phyloP scores from a whole-genome alignment of 2,113 vertebrate genomes.

The Dicerorhinus sumatrensis region DNA sequence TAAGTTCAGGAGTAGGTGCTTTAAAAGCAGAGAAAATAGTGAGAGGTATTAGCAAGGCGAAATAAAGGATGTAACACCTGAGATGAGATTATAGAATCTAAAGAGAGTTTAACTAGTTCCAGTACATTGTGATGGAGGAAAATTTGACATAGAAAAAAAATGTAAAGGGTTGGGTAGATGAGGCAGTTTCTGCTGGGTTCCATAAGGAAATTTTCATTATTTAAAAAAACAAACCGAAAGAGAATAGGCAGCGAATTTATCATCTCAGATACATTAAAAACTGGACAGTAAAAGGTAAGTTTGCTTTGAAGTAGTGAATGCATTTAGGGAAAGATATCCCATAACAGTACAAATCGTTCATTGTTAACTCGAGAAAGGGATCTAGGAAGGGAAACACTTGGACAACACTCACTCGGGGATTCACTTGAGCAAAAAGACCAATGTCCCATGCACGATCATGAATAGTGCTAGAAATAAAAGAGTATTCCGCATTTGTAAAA shows the following conservation, averaged over 20 bases:
- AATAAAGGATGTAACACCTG: no score
- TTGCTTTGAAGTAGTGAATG: background rate
- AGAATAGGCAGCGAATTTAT: background rate
- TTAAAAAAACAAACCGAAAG: background rate
- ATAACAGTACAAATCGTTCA: background rate
- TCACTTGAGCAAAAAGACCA: background rate
- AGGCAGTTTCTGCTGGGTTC: background rate
- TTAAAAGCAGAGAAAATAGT: background rate
- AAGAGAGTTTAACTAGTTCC: background rate
- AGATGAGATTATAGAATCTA: background rate
- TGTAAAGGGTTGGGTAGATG: background rate
- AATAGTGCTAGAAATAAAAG: background rate
- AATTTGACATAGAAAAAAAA: background rate
- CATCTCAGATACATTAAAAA: background rate
- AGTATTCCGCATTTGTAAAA: background rate
- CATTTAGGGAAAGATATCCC: background rate
- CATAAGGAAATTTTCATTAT: background rate
- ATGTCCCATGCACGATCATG: background rate
- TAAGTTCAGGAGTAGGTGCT: background rate
- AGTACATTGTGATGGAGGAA: background rate
- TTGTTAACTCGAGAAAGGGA: background rate
- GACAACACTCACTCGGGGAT: background rate
- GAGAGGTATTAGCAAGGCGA: background rate
- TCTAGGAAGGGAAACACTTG: background rate
- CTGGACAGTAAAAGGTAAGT: background rate